phyloP scores from a whole-genome alignment of 2,888 invertebrate genomes.

The Drosophila suboccidentalis region DNA sequence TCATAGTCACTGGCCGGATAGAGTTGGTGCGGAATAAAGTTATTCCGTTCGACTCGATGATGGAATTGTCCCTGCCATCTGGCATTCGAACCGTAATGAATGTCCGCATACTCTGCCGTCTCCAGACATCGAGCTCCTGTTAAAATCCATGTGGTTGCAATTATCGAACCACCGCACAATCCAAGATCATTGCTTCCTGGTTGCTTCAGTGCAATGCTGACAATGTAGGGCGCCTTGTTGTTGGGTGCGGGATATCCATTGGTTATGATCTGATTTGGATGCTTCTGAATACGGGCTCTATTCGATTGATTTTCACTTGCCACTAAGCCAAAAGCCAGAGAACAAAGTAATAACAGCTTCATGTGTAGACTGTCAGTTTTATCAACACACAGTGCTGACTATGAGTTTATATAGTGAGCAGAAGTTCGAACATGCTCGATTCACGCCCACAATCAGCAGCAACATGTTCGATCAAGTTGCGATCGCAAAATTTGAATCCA shows the following conservation, averaged over 20 bases:
- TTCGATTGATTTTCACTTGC: not conserved
- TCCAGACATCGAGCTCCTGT: conserved; percentile 40
- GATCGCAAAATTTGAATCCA: too few relatives aligned
- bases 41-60: conserved; percentile 7
- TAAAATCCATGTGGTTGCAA: conserved; percentile 39
- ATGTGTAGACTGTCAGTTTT: conserved; percentile 10
- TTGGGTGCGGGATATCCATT: conserved; percentile 56
- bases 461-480: too few relatives aligned
- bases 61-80: not conserved
- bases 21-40: conserved; percentile 12
- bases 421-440: not conserved
- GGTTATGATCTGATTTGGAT: conserved; percentile 38
- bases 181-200: not conserved
- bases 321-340: conserved; percentile 4
- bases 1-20: conserved; percentile 38
- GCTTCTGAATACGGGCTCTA: not conserved
- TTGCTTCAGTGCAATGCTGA: conserved; percentile 36
- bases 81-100: conserved; percentile 67
- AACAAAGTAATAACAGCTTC: conserved; percentile 25
- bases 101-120: conserved; percentile 1
- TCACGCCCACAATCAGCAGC: too few relatives aligned
- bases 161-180: conserved; percentile 42
- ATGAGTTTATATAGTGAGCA: not conserved
- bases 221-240: conserved; percentile 66
- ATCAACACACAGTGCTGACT: too few relatives aligned